Percentiles rank a stretch among this genome's conserved stretches.
Evolutionary conservation across 2,797 vertebrate genomes (phyloP).

Genomic region (Taenioides sp.): DNA sequence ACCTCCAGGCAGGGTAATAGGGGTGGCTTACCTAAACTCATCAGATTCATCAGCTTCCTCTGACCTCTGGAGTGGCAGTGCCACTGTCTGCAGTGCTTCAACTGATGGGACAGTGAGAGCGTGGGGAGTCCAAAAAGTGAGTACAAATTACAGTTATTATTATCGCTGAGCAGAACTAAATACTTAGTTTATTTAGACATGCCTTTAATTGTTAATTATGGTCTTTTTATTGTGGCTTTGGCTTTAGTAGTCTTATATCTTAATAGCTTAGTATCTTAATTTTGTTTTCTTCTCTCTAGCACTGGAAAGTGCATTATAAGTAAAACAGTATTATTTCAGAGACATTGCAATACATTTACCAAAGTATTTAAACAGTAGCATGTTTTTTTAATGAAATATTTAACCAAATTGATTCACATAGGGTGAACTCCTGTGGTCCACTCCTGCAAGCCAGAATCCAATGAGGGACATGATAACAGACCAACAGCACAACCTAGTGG

Average conservation of each 20-base stretch:
- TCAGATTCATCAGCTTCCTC: conserved; percentile 38
- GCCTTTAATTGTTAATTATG: no score
- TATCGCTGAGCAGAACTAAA: no score
- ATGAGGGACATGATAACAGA: conserved; percentile 66
- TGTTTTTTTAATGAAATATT: no score
- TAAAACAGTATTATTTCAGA: no score
- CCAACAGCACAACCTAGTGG: conserved; percentile 54
- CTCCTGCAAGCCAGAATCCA: conserved; percentile 69
- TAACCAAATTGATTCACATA: conserved; percentile 27
- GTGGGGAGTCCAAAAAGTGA: conserved; percentile 75
- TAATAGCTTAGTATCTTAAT: no score
- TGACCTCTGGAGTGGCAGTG: conserved; percentile 50
- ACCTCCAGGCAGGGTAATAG: conserved; percentile 72
- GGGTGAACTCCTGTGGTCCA: conserved; percentile 77
- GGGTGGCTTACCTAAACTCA: conserved; percentile 68
- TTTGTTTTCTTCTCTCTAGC: no score
- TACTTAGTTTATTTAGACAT: no score
- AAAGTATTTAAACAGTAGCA: no score
- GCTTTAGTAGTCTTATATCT: no score
- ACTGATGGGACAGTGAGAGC: conserved; percentile 77
- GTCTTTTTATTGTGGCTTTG: no score
- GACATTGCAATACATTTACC: no score
- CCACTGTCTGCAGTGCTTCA: conserved; percentile 77
- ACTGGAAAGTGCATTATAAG: no score
- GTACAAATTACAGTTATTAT: conserved; percentile 14